A percentile compares a stretch with the other conserved stretches of the same genome.
Evolutionary conservation across 1,140 invertebrate genomes (phyloP).

Genomic region (Camponotus pennsylvanicus): DNA sequence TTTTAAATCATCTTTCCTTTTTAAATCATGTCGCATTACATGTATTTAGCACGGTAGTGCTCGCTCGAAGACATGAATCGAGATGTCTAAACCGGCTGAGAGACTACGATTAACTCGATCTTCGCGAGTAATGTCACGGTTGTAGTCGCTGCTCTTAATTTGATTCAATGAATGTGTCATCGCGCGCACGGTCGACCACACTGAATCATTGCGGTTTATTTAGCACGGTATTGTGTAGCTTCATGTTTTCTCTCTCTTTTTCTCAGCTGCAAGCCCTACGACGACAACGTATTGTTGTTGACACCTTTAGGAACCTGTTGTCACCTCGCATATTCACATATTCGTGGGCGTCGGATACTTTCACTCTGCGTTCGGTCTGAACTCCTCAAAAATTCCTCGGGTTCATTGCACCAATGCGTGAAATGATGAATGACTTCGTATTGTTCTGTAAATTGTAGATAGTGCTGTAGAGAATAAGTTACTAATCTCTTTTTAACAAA

Average conservation of each 20-base stretch:
- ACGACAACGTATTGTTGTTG: background rate
- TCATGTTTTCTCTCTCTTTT: background rate
- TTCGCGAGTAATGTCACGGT: conserved; percentile 55
- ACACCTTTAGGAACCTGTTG: background rate
- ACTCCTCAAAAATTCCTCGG: background rate
- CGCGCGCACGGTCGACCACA: conserved; percentile 40
- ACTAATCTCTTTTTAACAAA: background rate
- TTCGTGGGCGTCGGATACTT: conserved; percentile 45
- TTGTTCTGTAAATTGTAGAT: background rate
- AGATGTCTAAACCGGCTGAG: conserved; percentile 23
- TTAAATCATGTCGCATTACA: too few relatives aligned
- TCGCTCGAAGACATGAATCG: conserved; percentile 30
- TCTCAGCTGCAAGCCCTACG: background rate
- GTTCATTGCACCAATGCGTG: background rate
- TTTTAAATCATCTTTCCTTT: too few relatives aligned
- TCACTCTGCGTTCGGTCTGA: conserved; percentile 46
- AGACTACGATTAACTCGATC: conserved; percentile 54
- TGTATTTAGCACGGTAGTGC: too few relatives aligned
- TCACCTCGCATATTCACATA: background rate
- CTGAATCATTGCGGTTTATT: conserved; percentile 63
- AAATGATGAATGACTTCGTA: background rate
- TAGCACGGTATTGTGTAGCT: background rate
- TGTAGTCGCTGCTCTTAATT: conserved; percentile 65
- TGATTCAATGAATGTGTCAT: conserved; percentile 66
- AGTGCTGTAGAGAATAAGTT: too few relatives aligned